Evolutionary conservation across 2,113 vertebrate species (phyloP).

Genomic region (Prinia subflava): DNA sequence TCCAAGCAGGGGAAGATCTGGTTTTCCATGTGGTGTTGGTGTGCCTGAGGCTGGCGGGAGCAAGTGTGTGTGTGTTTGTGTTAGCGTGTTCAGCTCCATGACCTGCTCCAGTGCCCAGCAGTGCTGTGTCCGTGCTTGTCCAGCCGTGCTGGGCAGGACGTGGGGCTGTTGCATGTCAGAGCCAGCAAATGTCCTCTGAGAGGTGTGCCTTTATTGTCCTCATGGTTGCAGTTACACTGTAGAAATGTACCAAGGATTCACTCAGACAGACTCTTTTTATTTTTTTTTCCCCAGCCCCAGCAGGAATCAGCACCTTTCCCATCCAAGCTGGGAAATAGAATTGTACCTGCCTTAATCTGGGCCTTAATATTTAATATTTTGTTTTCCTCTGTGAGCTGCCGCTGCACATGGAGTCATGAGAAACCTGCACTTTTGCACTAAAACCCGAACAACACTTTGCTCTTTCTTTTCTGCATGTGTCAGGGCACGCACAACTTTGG

Average conservation of each 20-base stretch:
- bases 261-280: constrained; percentile 9
- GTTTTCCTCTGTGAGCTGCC: constrained; percentile 24
- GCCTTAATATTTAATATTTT: background rate
- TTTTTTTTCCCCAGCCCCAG: background rate
- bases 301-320: constrained; percentile 46
- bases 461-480: constrained; percentile 68
- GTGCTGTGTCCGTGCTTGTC: background rate
- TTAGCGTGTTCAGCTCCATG: background rate
- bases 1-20: background rate
- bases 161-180: background rate
- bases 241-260: background rate
- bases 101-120: background rate
- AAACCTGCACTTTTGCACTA: background rate
- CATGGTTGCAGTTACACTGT: background rate
- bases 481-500: constrained; percentile 96
- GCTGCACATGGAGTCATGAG: background rate
- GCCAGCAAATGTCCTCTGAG: background rate
- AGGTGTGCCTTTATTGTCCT: background rate
- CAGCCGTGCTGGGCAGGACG: background rate
- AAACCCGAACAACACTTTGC: constrained; percentile 65
- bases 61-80: background rate
- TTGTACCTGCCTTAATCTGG: constrained; percentile 6
- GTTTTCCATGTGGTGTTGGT: background rate
- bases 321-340: background rate
- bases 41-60: background rate